Evolutionary conservation across 2,888 invertebrate species (phyloP).

Genomic region (Cylloceria caligata): DNA sequence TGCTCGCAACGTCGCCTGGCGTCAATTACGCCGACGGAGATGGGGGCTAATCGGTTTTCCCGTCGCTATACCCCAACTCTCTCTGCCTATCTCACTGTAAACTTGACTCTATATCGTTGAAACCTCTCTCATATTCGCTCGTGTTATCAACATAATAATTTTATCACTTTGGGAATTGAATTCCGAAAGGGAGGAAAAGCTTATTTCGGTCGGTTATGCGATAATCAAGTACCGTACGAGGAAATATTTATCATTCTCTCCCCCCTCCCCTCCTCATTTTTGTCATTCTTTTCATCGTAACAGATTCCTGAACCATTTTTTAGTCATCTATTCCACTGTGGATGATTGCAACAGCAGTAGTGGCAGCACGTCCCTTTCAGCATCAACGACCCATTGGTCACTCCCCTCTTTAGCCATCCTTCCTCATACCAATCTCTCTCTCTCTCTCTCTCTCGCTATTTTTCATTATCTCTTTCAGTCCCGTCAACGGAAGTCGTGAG

Average conservation of each 20-base stretch:
- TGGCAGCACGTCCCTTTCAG: slow-evolving; percentile 31
- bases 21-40: slow-evolving; percentile 73
- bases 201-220: slow-evolving; percentile 29
- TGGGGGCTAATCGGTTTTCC: slow-evolving; percentile 71
- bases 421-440: slow-evolving; percentile 42
- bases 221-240: slow-evolving; percentile 36
- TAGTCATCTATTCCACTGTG: slow-evolving; percentile 22
- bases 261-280: slow-evolving; percentile 1
- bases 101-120: slow-evolving; percentile 39
- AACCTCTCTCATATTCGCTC: neutral
- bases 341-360: slow-evolving; percentile 40
- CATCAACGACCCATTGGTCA: slow-evolving; percentile 48
- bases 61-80: slow-evolving; percentile 53
- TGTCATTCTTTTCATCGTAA: slow-evolving; percentile 36
- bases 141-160: slow-evolving; percentile 47
- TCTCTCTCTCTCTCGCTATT: slow-evolving; percentile 38
- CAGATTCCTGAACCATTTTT: slow-evolving; percentile 36
- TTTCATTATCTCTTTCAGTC: slow-evolving; percentile 70
- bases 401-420: slow-evolving; percentile 51
- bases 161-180: slow-evolving; percentile 33
- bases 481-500: slow-evolving; percentile 59
- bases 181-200: neutral
- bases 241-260: slow-evolving; percentile 9
- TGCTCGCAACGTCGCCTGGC: slow-evolving; percentile 56
- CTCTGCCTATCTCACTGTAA: slow-evolving; percentile 22